These are phyloP conservation scores for Ciconia maguari DNA, from an alignment of 2,113 vertebrate species.

Conservation along the genomic window DNA sequence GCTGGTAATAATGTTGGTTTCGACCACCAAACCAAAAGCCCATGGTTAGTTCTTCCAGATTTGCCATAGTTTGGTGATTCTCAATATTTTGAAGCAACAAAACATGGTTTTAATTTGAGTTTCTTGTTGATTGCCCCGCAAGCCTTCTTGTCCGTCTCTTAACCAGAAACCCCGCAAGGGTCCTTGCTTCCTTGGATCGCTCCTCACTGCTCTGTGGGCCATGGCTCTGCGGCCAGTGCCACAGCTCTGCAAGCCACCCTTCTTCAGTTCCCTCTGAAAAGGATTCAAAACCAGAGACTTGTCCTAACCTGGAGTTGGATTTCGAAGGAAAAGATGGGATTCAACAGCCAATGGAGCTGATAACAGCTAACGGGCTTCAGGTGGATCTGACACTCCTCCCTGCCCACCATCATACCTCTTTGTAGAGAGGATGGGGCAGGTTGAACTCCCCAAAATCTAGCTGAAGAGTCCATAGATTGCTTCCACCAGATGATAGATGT, in stretches of 20 bases:
- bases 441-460: not conserved
- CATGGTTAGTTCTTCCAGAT: not conserved
- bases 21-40: not conserved
- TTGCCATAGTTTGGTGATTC: not conserved
- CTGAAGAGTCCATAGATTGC: not conserved
- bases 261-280: not conserved
- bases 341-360: not conserved
- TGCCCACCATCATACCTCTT: not conserved
- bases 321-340: not conserved
- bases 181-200: not conserved
- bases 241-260: not conserved
- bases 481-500: not conserved
- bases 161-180: not conserved
- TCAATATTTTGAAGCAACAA: not conserved
- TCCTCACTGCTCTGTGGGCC: not conserved
- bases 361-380: not conserved
- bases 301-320: not conserved
- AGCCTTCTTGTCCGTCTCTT: not conserved
- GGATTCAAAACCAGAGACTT: not conserved
- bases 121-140: not conserved
- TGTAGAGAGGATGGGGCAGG: not conserved
- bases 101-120: not conserved
- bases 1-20: not conserved
- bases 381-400: not conserved
- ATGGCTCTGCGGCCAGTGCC: not conserved